These are phyloP conservation scores for Andrena marginata DNA, from an alignment of 2,888 invertebrate genomes.

Conservation along the genomic window DNA sequence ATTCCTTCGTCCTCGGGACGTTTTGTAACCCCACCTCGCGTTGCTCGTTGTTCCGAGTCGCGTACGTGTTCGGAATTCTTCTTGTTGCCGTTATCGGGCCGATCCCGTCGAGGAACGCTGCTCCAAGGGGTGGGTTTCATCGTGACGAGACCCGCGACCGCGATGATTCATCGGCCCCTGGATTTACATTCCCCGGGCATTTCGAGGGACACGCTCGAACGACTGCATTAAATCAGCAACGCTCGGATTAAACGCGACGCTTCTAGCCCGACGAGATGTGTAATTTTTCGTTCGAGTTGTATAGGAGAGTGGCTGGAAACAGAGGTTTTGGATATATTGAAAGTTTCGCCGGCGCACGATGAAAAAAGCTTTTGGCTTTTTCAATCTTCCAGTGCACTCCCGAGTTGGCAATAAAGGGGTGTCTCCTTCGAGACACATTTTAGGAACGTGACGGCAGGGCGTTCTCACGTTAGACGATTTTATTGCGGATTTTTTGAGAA, in stretches of 20 bases:
- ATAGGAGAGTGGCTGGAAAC: neutral
- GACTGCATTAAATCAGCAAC: constrained; percentile 32
- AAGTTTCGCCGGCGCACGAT: neutral
- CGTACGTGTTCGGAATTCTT: constrained; percentile 65
- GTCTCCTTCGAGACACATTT: too few species aligned
- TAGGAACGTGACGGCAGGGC: too few species aligned
- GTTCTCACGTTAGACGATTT: too few species aligned
- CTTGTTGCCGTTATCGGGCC: neutral
- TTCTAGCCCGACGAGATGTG: neutral
- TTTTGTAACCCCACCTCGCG: constrained; percentile 55
- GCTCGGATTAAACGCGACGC: constrained; percentile 28
- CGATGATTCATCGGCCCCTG: constrained; percentile 18
- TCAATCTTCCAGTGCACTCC: too few species aligned
- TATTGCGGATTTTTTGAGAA: too few species aligned
- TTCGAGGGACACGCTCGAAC: constrained; percentile 8
- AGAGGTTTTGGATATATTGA: neutral
- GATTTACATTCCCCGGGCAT: neutral
- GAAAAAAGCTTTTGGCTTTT: too few species aligned
- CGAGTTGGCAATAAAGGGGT: too few species aligned
- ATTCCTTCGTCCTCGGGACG: constrained; percentile 65
- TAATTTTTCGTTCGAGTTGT: neutral
- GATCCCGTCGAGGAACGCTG: neutral
- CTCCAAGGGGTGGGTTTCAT: constrained; percentile 14
- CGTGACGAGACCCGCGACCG: neutral
- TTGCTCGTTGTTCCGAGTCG: constrained; percentile 22